Evolutionary conservation across 2,113 vertebrate genomes (phyloP).

Genomic region (Gymnocephalus cernua): DNA sequence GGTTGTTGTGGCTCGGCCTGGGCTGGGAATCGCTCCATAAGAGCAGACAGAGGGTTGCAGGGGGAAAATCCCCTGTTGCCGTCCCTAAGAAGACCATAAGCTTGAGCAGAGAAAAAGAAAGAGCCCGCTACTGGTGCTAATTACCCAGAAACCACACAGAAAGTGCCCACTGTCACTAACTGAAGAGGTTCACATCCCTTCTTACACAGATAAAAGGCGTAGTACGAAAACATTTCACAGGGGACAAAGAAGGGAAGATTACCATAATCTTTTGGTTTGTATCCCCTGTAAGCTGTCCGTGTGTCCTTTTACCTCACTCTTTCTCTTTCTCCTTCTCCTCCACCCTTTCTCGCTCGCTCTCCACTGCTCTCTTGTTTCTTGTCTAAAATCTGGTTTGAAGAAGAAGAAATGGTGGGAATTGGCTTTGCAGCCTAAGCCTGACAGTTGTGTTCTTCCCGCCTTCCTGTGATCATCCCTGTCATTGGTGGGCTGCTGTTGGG

Average conservation of each 20-base stretch:
- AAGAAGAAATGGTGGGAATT: conserved; percentile 90
- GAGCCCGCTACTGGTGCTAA: conserved; percentile 98
- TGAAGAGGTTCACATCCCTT: conserved; percentile 99
- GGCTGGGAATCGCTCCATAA: conserved; percentile 90
- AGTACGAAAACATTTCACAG: conserved; percentile 99
- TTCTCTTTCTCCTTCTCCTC: conserved; percentile 62
- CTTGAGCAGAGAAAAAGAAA: conserved; percentile 99
- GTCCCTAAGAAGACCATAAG: conserved; percentile 99
- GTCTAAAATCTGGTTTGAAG: conserved; percentile 84
- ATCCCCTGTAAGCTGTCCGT: conserved; percentile 98
- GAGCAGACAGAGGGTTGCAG: conserved; percentile 91
- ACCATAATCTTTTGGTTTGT: conserved; percentile 99
- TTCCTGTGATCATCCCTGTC: conserved; percentile 96
- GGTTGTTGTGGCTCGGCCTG: conserved; percentile 89
- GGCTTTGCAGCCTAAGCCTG: conserved; percentile 91
- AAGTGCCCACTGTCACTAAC: conserved; percentile 98
- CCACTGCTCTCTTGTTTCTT: conserved; percentile 63
- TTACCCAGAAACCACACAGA: conserved; percentile 99
- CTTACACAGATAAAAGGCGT: conserved; percentile 99
- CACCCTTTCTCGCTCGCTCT: conserved; percentile 65
- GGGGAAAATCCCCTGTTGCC: conserved; percentile 95
- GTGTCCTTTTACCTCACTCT: conserved; percentile 84
- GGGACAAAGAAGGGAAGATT: conserved; percentile 97
- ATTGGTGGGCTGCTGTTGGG: conserved; percentile 88
- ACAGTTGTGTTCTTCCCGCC: conserved; percentile 96